These are phyloP conservation scores for Acanthiza pusilla DNA, from an alignment of 2,797 vertebrate genomes.

Conservation along the genomic window DNA sequence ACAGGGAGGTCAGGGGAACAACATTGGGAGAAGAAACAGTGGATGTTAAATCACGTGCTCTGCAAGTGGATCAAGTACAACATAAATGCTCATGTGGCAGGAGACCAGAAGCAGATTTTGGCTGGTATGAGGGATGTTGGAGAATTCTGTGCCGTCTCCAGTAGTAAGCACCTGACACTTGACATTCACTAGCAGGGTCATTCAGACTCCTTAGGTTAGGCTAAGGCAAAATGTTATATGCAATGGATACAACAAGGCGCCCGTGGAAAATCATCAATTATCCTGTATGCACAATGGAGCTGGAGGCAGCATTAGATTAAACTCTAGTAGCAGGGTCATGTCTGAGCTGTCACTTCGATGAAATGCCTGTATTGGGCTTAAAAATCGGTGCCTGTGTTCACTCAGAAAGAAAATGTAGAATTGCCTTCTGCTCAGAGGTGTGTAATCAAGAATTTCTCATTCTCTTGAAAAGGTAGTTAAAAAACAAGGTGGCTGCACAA, in stretches of 20 bases:
- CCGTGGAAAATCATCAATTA: neutral
- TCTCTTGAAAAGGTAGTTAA: neutral
- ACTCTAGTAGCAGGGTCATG: neutral
- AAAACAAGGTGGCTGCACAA: neutral
- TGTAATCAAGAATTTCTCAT: neutral
- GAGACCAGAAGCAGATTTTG: neutral
- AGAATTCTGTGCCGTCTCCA: neutral
- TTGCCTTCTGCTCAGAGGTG: neutral
- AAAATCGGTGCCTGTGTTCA: neutral
- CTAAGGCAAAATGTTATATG: neutral
- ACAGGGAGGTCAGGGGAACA: rapidly evolving
- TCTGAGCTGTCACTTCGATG: neutral
- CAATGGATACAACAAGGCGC: neutral
- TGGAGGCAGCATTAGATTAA: neutral
- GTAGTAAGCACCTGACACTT: neutral
- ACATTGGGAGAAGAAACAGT: neutral
- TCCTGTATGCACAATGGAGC: neutral
- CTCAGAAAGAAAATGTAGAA: neutral
- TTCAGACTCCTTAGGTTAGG: neutral
- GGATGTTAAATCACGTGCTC: neutral
- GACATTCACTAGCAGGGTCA: rapidly evolving
- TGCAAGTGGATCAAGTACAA: neutral
- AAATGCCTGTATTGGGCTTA: neutral
- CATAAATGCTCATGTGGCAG: neutral
- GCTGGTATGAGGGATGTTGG: neutral